Conservation (phyloP, 2,888 invertebrate species). For the Lithophane socia region DNA sequence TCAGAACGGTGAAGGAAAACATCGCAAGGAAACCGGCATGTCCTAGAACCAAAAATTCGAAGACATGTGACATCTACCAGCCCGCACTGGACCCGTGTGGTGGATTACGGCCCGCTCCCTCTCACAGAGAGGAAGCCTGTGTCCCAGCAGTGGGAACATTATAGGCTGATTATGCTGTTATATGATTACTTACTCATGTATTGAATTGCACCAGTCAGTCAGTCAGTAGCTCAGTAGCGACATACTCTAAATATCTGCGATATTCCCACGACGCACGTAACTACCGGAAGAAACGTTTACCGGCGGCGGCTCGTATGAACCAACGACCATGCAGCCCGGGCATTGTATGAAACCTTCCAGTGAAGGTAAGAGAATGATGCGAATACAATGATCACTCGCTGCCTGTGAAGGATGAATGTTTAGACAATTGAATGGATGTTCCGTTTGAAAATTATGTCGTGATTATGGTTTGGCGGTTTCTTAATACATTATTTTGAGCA, state of each 20-base stretch:
- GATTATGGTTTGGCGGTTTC: neutral
- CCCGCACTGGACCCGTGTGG: no score
- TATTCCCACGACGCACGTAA: conserved; percentile 23
- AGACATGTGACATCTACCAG: no score
- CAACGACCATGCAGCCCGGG: neutral
- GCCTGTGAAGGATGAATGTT: neutral
- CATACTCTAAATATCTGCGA: neutral
- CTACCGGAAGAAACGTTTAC: conserved; percentile 13
- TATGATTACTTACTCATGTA: no score
- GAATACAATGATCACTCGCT: neutral
- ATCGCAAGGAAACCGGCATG: no score
- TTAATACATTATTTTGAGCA: neutral
- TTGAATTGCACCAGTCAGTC: neutral
- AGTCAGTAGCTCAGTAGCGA: neutral
- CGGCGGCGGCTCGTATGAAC: neutral
- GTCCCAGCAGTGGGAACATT: no score
- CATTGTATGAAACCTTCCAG: neutral
- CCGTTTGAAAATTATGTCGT: neutral
- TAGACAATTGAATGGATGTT: conserved; percentile 12
- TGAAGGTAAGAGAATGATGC: neutral
- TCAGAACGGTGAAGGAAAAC: no score
- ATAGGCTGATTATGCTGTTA: no score
- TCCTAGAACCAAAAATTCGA: no score
- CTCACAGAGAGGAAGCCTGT: no score
- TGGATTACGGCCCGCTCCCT: no score